phyloP scores from a whole-genome alignment of 2,797 vertebrate species.

The Scarus forsteni region DNA sequence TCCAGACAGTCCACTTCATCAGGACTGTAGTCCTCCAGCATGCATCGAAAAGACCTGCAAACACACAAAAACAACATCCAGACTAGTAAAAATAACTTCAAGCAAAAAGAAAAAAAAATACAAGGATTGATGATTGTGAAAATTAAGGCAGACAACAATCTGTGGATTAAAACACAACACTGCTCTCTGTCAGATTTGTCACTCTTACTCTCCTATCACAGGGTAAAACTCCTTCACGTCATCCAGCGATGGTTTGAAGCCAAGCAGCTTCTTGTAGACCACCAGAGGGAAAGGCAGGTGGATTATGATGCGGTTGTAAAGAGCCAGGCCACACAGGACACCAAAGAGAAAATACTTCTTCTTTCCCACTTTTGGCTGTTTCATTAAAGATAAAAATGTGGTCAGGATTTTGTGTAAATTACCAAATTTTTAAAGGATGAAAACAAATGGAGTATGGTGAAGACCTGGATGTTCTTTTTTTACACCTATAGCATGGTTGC shows the following conservation, averaged over 20 bases:
- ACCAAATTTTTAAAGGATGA: too few relatives aligned
- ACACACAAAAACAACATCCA: background rate
- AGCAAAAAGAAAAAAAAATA: too few relatives aligned
- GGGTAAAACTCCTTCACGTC: conserved; percentile 93
- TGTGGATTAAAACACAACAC: background rate
- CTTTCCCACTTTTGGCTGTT: conserved; percentile 89
- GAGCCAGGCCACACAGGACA: conserved; percentile 93
- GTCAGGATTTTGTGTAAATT: background rate
- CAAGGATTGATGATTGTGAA: background rate
- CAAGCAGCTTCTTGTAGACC: conserved; percentile 94
- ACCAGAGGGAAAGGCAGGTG: conserved; percentile 92
- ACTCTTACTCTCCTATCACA: conserved; percentile 84
- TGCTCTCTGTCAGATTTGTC: background rate
- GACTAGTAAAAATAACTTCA: background rate
- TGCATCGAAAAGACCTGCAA: conserved; percentile 88
- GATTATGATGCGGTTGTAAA: conserved; percentile 94
- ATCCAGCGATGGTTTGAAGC: conserved; percentile 88
- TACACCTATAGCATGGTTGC: too few relatives aligned
- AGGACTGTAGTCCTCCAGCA: conserved; percentile 88
- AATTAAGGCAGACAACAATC: background rate
- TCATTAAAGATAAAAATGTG: conserved; percentile 45
- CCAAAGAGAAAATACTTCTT: conserved; percentile 95
- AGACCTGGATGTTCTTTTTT: too few relatives aligned
- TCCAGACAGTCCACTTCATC: conserved; percentile 83
- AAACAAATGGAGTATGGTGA: too few relatives aligned